Percentiles rank a stretch among this genome's conserved stretches.
Evolutionary conservation across 2,113 vertebrate genomes (phyloP).

Genomic region (Gnathonemus longibarbis): DNA sequence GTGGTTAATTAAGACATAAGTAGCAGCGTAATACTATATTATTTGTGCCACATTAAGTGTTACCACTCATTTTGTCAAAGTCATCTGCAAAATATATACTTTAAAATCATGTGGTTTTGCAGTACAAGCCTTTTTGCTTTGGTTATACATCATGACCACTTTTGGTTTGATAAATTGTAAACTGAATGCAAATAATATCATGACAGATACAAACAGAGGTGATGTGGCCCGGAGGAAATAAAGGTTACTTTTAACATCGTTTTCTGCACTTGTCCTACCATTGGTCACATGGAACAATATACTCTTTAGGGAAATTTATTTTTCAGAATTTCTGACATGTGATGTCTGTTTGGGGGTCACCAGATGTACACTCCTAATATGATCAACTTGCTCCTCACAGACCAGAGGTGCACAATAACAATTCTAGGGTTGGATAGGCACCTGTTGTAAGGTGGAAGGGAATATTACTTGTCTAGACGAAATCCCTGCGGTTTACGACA

Average conservation of each 20-base stretch:
- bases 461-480: slow-evolving; percentile 29
- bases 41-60: background rate
- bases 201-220: background rate
- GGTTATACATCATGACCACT: background rate
- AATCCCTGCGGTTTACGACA: slow-evolving; percentile 29
- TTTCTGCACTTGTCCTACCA: background rate
- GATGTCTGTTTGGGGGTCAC: slow-evolving; percentile 13
- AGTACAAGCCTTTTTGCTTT: background rate
- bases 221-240: background rate
- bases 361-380: slow-evolving; percentile 2
- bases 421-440: slow-evolving; percentile 13
- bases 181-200: slow-evolving; percentile 4
- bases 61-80: background rate
- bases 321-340: slow-evolving; percentile 16
- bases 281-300: background rate
- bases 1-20: background rate
- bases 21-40: background rate
- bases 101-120: background rate
- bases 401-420: slow-evolving; percentile 18
- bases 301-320: slow-evolving; percentile 18
- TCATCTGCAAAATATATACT: background rate
- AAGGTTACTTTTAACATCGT: slow-evolving; percentile 7
- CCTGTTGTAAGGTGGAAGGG: slow-evolving; percentile 29
- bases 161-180: background rate
- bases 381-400: slow-evolving; percentile 10